A percentile compares a stretch with the other conserved stretches of the same genome.
phyloP scores from a whole-genome alignment of 2,888 invertebrate species.

The Melitaea athalia region DNA sequence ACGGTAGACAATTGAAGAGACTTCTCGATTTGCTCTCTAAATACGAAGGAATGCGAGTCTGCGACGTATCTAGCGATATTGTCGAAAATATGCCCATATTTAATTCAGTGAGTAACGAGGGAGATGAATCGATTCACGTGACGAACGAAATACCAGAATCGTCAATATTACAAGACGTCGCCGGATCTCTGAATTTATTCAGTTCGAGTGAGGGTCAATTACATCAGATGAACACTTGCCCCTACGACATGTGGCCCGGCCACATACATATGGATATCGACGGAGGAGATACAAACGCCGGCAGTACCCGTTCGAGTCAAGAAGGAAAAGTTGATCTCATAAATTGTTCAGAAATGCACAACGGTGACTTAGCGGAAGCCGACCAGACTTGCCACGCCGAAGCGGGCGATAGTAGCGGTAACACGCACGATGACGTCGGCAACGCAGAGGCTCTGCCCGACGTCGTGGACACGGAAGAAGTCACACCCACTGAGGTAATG shows the following conservation, averaged over 20 bases:
- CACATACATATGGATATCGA: constrained; percentile 69
- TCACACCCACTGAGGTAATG: constrained; percentile 80
- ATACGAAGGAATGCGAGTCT: constrained; percentile 70
- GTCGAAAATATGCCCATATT: constrained; percentile 66
- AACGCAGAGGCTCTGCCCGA: constrained; percentile 69
- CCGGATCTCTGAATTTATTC: constrained; percentile 69
- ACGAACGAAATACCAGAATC: constrained; percentile 61
- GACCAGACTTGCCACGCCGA: constrained; percentile 86
- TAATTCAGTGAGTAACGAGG: constrained; percentile 51
- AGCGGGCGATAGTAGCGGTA: constrained; percentile 48
- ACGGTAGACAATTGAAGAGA: constrained; percentile 64
- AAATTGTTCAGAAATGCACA: constrained; percentile 81
- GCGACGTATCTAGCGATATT: constrained; percentile 69
- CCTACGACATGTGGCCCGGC: constrained; percentile 72
- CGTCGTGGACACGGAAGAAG: constrained; percentile 77
- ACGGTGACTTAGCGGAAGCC: constrained; percentile 90
- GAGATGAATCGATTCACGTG: constrained; percentile 53
- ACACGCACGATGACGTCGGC: constrained; percentile 50
- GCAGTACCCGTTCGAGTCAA: constrained; percentile 62
- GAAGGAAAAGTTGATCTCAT: constrained; percentile 75
- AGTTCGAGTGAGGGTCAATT: constrained; percentile 68
- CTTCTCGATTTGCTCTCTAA: constrained; percentile 66
- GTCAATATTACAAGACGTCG: constrained; percentile 72
- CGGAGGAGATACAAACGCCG: constrained; percentile 56
- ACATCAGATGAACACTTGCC: constrained; percentile 66